phyloP scores from a whole-genome alignment of 2,113 vertebrate genomes.

The Python bivittatus region DNA sequence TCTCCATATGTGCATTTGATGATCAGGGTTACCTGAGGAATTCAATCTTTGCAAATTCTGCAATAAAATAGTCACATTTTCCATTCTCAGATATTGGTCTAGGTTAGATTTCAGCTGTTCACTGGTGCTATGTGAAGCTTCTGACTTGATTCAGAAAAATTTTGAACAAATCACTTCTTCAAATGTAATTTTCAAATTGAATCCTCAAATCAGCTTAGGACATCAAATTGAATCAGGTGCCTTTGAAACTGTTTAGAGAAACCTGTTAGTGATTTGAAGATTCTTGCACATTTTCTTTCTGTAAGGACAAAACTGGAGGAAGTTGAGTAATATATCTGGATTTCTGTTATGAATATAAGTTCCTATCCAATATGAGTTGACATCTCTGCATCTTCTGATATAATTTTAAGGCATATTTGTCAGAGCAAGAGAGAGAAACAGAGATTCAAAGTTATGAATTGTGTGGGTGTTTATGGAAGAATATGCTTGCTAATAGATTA shows the following conservation, averaged over 20 bases:
- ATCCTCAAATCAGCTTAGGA: too few species aligned
- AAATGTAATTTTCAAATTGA: too few species aligned
- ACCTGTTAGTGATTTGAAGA: too few species aligned
- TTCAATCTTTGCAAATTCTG: not conserved
- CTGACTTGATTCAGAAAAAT: too few species aligned
- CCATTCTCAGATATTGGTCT: not conserved
- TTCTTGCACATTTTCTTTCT: not conserved
- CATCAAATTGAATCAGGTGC: too few species aligned
- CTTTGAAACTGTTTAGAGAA: too few species aligned
- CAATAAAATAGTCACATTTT: not conserved
- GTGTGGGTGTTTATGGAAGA: not conserved
- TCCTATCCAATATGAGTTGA: not conserved
- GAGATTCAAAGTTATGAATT: not conserved
- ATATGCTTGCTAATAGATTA: not conserved
- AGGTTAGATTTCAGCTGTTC: not conserved
- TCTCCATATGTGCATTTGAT: not conserved
- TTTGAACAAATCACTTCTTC: too few species aligned
- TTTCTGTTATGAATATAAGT: not conserved
- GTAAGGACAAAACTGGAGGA: not conserved
- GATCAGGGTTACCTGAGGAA: not conserved
- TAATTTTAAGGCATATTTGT: not conserved
- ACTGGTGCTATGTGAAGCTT: too few species aligned
- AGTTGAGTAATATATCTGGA: not conserved
- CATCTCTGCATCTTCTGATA: not conserved
- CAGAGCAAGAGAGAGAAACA: not conserved